Conservation (phyloP, 1,140 invertebrate genomes). For the Solenopsis fugax region DNA sequence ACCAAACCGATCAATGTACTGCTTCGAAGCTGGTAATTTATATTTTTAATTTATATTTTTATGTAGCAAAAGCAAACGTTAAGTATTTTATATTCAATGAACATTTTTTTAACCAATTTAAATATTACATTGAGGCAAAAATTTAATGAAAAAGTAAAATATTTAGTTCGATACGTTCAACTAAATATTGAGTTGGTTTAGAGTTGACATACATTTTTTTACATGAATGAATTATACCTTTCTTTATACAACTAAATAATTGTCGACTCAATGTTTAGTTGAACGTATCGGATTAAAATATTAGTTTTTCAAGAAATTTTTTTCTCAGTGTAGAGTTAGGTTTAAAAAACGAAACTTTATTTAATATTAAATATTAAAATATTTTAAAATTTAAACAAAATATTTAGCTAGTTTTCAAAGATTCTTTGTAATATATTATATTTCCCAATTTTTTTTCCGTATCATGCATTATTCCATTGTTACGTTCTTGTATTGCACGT, state of each 20-base stretch:
- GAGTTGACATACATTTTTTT: too few species aligned
- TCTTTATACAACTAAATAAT: too few species aligned
- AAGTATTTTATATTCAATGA: not conserved
- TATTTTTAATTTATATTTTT: conserved; percentile 64
- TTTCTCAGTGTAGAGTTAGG: too few species aligned
- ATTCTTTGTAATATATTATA: not conserved
- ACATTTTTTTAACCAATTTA: conserved; percentile 4
- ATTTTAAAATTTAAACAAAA: not conserved
- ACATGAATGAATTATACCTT: too few species aligned
- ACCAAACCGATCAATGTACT: conserved; percentile 95
- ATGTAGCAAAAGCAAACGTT: not conserved
- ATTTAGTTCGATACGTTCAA: too few species aligned
- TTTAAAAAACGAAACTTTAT: too few species aligned
- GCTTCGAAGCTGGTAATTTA: conserved; percentile 94
- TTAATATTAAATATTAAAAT: too few species aligned
- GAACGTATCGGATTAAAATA: not conserved
- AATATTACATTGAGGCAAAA: not conserved
- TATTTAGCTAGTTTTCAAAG: not conserved
- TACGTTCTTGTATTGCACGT: not conserved
- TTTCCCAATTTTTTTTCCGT: not conserved
- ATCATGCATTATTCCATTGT: not conserved
- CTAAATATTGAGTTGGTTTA: too few species aligned
- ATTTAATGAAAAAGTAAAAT: too few species aligned
- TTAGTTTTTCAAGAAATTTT: too few species aligned
- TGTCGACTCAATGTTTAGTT: too few species aligned